Conservation (phyloP, 2,113 vertebrate genomes). For the human region DNA sequence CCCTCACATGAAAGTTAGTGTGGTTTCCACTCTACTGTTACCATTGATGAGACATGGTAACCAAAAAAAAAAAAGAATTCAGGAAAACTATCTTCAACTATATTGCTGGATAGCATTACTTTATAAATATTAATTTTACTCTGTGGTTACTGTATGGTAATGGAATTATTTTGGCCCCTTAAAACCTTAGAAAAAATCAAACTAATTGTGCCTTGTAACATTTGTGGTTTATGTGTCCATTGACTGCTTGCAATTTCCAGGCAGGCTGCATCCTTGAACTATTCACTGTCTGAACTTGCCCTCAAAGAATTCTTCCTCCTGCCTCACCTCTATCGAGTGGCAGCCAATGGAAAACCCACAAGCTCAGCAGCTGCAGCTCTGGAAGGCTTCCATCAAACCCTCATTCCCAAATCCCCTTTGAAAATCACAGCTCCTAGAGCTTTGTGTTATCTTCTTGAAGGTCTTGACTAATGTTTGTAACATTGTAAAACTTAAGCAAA, state of each 20-base stretch:
- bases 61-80: background rate
- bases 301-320: slow-evolving; percentile 69
- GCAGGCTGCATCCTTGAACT: slow-evolving; percentile 69
- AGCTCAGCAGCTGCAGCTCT: slow-evolving; percentile 56
- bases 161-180: slow-evolving; percentile 25
- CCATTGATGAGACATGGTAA: background rate
- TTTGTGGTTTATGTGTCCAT: slow-evolving; percentile 49
- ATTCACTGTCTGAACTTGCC: slow-evolving; percentile 75
- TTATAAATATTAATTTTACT: slow-evolving; percentile 6
- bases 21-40: background rate
- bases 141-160: slow-evolving; percentile 40
- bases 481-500: slow-evolving; percentile 43
- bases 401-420: slow-evolving; percentile 62
- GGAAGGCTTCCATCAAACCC: slow-evolving; percentile 59
- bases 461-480: slow-evolving; percentile 43
- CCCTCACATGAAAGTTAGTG: background rate
- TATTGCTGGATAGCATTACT: slow-evolving; percentile 28
- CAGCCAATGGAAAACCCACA: slow-evolving; percentile 74
- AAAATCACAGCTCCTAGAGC: slow-evolving; percentile 54
- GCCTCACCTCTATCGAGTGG: slow-evolving; percentile 52
- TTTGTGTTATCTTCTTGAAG: slow-evolving; percentile 43
- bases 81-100: background rate
- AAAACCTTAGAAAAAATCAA: slow-evolving; percentile 44
- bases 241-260: slow-evolving; percentile 13
- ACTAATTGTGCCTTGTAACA: slow-evolving; percentile 9